Base-by-base conservation (phyloP, 2,113 vertebrate genomes). In the Calypte anna region DNA sequence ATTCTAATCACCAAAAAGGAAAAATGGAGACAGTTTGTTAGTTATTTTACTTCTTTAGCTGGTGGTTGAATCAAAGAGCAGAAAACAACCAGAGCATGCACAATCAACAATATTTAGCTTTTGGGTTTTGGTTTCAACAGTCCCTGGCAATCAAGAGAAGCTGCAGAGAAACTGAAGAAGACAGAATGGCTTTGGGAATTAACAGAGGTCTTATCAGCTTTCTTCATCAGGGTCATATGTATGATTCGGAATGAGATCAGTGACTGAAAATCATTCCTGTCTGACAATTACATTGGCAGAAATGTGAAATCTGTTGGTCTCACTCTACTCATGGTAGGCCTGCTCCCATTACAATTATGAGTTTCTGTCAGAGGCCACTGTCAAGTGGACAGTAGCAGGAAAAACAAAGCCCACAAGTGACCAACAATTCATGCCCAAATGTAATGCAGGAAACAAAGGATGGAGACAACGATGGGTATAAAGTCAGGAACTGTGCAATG, bases 1-100 rank as follows among this genome's bases (percentile, higher is more conserved):
- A 96, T 98, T 98, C 98, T 98, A 93, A 89, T n/a, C 84, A 88
- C 73, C 46, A 91, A 61, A 73, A 85, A 69, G 53, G 12, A 46
- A 62, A 92, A 88, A 43, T 8, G 14, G 48, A 91, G 9, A 88
- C 27, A 69, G 21, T 11, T 75, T 21, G 17, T 82, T 69, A 69
- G 36, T 76, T 38, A 72, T 74, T 40, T 85, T 51, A 67, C 4
- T n/a, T 69, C 70, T 78, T 48, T 20, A 87, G 31, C 4, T 46
- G 69, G 28, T 12, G 5, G 14, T 16, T 88, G 14, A 10, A 73
- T 40, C 73, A 88, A 16, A 83, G 3, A 73, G 13, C 3, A 2
- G 2, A 38, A 1, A 4, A 64, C 38, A 70, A 66, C 4, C 23
- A 70, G 27, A 40, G 36, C 15, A 24, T 27, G 9, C 1, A 0